Percentiles rank a stretch among this genome's conserved stretches.
Conservation (phyloP, 2,797 vertebrate genomes). For the Stomatorhinus walkeri region DNA sequence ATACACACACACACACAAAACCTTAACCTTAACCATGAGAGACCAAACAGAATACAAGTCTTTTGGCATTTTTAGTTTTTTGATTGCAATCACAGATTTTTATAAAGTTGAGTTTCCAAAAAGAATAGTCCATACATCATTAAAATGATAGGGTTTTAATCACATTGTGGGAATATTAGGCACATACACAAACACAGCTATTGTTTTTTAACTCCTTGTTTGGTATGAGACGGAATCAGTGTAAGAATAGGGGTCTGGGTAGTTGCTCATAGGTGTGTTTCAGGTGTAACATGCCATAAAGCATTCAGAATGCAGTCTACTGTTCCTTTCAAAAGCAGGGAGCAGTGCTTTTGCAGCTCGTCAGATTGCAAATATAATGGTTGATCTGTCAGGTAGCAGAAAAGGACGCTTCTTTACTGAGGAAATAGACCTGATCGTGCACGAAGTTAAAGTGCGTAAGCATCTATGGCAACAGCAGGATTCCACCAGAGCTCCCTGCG, state of each 20-base stretch:
- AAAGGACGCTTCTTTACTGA: not conserved
- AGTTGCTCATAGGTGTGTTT: not conserved
- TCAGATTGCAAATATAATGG: not conserved
- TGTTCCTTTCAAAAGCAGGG: not conserved
- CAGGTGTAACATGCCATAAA: not conserved
- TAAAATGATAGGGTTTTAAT: not conserved
- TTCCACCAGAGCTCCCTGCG: not conserved
- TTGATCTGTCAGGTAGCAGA: not conserved
- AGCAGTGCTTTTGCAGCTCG: not conserved
- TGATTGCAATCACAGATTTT: not conserved
- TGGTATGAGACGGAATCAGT: not conserved
- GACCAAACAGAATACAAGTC: not conserved
- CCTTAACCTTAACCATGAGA: not conserved
- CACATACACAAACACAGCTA: not conserved
- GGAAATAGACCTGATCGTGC: not conserved
- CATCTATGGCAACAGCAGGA: not conserved
- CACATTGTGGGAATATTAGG: not conserved
- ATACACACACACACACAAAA: not conserved
- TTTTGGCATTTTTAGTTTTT: not conserved
- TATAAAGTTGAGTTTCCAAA: not conserved
- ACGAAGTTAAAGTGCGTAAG: not conserved
- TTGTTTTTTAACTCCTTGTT: not conserved
- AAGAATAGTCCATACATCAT: not conserved
- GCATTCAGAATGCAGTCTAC: not conserved
- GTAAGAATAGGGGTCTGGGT: not conserved